Evolutionary conservation across 2,888 invertebrate species (phyloP), one percentile per base, ranked within the genome.

Genomic region (Tipula unca): DNA sequence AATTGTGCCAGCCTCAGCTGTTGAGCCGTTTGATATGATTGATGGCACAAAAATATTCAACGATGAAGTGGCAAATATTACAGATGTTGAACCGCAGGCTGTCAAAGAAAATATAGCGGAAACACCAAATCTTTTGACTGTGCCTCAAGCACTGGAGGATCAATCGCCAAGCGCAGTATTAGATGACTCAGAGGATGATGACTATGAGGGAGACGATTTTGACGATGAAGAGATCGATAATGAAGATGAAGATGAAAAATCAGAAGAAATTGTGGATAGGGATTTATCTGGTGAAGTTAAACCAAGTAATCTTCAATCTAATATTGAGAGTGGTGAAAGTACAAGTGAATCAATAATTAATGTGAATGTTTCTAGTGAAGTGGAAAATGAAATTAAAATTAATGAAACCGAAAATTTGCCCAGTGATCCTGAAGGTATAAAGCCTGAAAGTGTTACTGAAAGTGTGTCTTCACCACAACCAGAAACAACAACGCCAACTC

Each of bases 1-100:
- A 20, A 42, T 54, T n/a, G 14, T 35, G 5, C 36, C 82, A n/a
- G 36, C 85, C 13, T 39, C 39, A 25, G 36, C 82, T n/a, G 82
- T 36, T 36, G 36, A 69, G 17, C 29, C 17, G 3, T 42, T 82
- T 85, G 92, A 92, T 87, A 91, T 95, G 32, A 90, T 95, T 87
- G 95, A 95, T 89, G 95, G 95, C 14, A 95, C 95, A 13, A 93
- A 93, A 29, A 91, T 95, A 87, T 92, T 92, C 87, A 89, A 90
- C 85, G 69, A 86, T 69, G 69, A 69, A 1, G 10, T 10, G 32
- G 39, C 14, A 86, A 85, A 85, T 14, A 85, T 84, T 86, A 86
- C 84, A 13, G 85, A 86, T 42, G 29, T 13, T 17, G 29, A 25
- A 8, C 4, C 3, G 54, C 3, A 14, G 5, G 25, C 20, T 69